These are phyloP conservation scores for Rhinichthys osculus DNA, from an alignment of 2,797 vertebrate genomes.

Conservation along the genomic window DNA sequence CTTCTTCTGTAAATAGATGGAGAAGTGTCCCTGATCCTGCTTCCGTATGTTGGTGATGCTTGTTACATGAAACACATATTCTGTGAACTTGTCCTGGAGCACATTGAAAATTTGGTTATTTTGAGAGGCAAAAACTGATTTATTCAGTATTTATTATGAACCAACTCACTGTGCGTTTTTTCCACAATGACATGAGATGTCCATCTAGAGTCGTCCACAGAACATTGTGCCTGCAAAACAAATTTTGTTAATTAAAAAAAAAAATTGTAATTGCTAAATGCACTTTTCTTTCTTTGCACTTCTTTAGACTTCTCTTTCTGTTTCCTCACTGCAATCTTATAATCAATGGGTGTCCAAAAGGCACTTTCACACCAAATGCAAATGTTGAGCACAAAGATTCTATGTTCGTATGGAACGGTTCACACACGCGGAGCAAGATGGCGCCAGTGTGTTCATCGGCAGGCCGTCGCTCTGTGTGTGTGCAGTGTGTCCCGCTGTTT, in stretches of 20 bases:
- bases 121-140: background rate
- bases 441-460: too few species aligned
- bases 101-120: background rate
- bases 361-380: background rate
- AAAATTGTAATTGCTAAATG: too few species aligned
- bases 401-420: background rate
- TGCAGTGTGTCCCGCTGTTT: too few species aligned
- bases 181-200: conserved; percentile 79
- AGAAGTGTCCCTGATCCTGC: conserved; percentile 73
- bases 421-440: background rate
- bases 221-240: conserved; percentile 74
- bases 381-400: background rate
- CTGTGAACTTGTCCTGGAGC: conserved; percentile 76
- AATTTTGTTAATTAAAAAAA: background rate
- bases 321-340: too few species aligned
- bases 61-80: conserved; percentile 78
- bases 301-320: too few species aligned
- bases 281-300: background rate
- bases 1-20: conserved; percentile 78
- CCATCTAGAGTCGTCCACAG: conserved; percentile 78
- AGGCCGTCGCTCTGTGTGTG: too few species aligned
- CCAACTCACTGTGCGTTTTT: conserved; percentile 78
- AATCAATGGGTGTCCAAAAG: background rate
- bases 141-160: background rate
- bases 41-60: conserved; percentile 75